Percentiles rank a stretch among this genome's conserved stretches.
These are phyloP conservation scores for Carassius auratus DNA, from an alignment of 2,113 vertebrate species.

Conservation along the genomic window DNA sequence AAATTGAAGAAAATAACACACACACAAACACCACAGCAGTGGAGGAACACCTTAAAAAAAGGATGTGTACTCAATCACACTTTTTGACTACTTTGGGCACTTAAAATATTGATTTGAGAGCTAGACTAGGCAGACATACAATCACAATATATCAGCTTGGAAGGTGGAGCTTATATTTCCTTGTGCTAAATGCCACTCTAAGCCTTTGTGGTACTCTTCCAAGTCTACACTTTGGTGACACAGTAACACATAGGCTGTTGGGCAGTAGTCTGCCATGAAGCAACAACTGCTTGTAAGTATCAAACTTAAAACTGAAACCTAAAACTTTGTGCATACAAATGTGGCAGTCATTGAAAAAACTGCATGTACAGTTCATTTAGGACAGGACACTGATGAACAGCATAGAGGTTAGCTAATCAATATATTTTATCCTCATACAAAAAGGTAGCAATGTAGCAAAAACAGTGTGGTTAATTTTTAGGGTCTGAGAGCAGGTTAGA, in stretches of 20 bases:
- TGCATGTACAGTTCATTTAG: not conserved
- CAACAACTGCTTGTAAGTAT: not conserved
- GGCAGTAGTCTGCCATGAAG: not conserved
- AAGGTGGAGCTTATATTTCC: not conserved
- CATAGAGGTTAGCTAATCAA: not conserved
- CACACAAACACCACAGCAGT: not conserved
- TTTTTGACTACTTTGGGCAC: not conserved
- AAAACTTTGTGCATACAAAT: not conserved
- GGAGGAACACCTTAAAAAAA: not conserved
- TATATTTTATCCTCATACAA: not conserved
- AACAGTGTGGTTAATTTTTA: not conserved
- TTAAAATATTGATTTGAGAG: not conserved
- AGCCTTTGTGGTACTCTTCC: not conserved
- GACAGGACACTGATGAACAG: not conserved
- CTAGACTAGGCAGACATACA: not conserved
- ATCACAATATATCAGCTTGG: not conserved
- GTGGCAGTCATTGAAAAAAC: no score
- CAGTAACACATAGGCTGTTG: not conserved
- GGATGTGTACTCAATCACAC: not conserved
- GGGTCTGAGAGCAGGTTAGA: not conserved
- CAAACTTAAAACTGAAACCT: not conserved
- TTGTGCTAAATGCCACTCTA: not conserved
- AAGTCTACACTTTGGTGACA: not conserved
- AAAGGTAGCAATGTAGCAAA: not conserved
- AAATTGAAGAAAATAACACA: conserved; percentile 7